A percentile compares a stretch with the other conserved stretches of the same genome.
These are phyloP conservation scores for Sula dactylatra DNA, from an alignment of 2,113 vertebrate species.

Conservation along the genomic window DNA sequence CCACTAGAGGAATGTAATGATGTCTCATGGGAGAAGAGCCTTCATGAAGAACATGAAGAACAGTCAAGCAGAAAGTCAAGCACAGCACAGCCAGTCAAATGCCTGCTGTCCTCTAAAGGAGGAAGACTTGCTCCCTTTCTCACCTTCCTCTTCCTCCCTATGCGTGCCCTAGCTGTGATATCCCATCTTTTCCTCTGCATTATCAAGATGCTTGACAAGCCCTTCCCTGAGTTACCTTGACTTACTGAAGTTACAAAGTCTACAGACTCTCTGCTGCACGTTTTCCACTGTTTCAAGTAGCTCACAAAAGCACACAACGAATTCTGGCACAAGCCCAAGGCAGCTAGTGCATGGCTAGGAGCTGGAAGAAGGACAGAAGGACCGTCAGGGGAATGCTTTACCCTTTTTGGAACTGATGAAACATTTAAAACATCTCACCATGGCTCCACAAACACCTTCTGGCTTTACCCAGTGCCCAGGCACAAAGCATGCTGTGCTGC, in stretches of 20 bases:
- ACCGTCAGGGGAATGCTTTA: background rate
- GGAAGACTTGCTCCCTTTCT: background rate
- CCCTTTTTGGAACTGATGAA: background rate
- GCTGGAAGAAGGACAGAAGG: background rate
- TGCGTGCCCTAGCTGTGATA: background rate
- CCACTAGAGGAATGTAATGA: background rate
- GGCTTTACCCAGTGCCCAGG: background rate
- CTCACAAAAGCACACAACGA: background rate
- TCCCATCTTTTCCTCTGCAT: background rate
- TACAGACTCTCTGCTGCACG: background rate
- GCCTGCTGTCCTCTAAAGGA: background rate
- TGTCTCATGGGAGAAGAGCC: background rate
- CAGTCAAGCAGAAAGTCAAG: background rate
- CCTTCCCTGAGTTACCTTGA: background rate
- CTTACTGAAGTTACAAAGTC: background rate
- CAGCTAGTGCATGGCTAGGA: background rate
- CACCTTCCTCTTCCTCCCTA: background rate
- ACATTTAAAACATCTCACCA: background rate
- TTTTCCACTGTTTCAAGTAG: background rate
- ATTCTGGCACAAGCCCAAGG: background rate
- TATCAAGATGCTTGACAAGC: background rate
- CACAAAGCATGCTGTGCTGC: background rate
- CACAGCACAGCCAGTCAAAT: background rate
- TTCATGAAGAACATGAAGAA: background rate
- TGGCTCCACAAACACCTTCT: fast-evolving